Conservation (phyloP, 1,140 invertebrate genomes). For the Lethrus apterus region DNA sequence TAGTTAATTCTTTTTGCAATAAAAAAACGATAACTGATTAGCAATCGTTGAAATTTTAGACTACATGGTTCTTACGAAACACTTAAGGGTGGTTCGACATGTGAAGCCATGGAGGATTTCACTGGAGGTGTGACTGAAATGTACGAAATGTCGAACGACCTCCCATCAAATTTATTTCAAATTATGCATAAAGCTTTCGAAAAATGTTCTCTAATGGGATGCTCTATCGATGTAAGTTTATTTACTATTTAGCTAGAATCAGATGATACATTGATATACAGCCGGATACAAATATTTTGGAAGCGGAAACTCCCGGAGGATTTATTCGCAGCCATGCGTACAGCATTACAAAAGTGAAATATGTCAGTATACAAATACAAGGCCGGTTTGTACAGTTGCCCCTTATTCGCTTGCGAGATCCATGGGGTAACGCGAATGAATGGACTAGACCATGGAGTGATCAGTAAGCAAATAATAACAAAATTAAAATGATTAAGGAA, state of each 20-base stretch:
- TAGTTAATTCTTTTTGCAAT: too few relatives aligned
- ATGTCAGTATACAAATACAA: conserved; percentile 80
- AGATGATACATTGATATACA: conserved; percentile 32
- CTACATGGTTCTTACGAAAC: conserved; percentile 95
- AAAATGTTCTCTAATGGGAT: conserved; percentile 92
- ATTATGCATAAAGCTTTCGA: conserved; percentile 90
- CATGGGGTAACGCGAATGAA: conserved; percentile 96
- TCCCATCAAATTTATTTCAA: conserved; percentile 82
- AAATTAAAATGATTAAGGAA: too few relatives aligned
- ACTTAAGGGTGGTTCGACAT: conserved; percentile 92
- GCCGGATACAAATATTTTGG: conserved; percentile 77
- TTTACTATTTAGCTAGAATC: background rate
- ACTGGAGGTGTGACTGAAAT: conserved; percentile 96
- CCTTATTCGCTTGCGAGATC: conserved; percentile 84
- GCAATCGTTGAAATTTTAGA: conserved; percentile 44
- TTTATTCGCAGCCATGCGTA: conserved; percentile 93
- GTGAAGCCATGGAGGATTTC: conserved; percentile 98
- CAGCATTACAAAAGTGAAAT: conserved; percentile 86
- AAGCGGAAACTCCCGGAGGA: conserved; percentile 84
- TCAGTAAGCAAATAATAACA: conserved; percentile 46
- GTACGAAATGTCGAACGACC: conserved; percentile 78
- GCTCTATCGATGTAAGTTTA: conserved; percentile 81
- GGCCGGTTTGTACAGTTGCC: conserved; percentile 74
- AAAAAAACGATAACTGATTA: too few relatives aligned
- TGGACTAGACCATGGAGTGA: conserved; percentile 98